A percentile compares a stretch with the other conserved stretches of the same genome.
Conservation (phyloP, 2,888 invertebrate genomes). For the Meloe dianella region DNA sequence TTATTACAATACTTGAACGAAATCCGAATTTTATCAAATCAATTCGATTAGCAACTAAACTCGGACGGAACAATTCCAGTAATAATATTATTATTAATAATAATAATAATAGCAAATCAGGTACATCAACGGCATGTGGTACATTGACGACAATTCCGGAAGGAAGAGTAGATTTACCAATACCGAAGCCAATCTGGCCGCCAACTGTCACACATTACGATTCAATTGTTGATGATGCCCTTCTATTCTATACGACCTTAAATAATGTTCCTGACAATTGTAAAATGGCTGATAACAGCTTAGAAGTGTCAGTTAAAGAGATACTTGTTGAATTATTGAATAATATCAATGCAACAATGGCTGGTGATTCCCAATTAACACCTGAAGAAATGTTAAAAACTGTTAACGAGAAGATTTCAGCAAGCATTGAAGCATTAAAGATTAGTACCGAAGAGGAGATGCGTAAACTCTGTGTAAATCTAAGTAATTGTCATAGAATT, state of each 20-base stretch:
- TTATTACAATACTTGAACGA: conserved; percentile 54
- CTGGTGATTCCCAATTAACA: conserved; percentile 48
- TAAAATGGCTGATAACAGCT: conserved; percentile 33
- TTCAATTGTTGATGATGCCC: conserved; percentile 56
- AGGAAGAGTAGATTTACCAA: conserved; percentile 57
- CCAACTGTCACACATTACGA: conserved; percentile 48
- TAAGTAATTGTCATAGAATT: conserved; percentile 55
- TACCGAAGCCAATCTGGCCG: conserved; percentile 60
- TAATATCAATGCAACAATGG: conserved; percentile 56
- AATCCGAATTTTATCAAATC: conserved; percentile 57
- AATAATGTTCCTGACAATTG: conserved; percentile 45
- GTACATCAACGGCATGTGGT: conserved; percentile 46
- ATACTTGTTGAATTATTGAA: conserved; percentile 56
- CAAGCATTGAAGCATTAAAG: conserved; percentile 52
- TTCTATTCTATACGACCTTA: conserved; percentile 55
- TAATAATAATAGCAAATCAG: conserved; percentile 37
- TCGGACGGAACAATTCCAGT: not conserved
- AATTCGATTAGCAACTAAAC: conserved; percentile 45
- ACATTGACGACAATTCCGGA: conserved; percentile 60
- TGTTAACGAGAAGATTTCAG: conserved; percentile 54
- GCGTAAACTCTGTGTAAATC: conserved; percentile 55
- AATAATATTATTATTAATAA: not conserved
- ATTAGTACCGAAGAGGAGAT: conserved; percentile 58
- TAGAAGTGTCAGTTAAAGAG: conserved; percentile 53
- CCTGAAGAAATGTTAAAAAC: conserved; percentile 57